Percentiles rank a stretch among this genome's conserved stretches.
Conservation (phyloP, 2,113 vertebrate genomes). For the Acinonyx jubatus region DNA sequence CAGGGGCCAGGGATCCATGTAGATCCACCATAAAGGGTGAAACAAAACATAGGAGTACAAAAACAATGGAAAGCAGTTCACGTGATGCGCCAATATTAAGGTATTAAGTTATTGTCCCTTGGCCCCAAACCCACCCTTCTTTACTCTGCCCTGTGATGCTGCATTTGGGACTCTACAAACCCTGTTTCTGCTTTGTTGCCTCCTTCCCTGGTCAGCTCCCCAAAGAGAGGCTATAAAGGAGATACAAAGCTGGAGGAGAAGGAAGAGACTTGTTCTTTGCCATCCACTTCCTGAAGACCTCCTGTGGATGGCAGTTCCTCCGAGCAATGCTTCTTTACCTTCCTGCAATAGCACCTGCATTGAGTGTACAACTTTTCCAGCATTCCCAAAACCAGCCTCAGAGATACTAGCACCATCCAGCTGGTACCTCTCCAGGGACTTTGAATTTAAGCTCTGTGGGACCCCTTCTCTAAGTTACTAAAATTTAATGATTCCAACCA, state of each 20-base stretch:
- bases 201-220: background rate
- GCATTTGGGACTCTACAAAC: background rate
- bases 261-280: background rate
- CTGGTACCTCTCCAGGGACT: background rate
- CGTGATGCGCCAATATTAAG: background rate
- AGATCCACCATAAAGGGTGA: background rate
- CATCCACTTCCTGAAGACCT: background rate
- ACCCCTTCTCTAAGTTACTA: background rate
- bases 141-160: background rate
- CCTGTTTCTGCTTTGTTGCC: background rate
- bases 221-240: background rate
- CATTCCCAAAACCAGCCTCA: background rate
- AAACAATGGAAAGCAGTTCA: background rate
- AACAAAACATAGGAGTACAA: background rate
- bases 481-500: background rate
- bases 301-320: background rate
- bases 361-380: background rate
- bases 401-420: background rate
- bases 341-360: background rate
- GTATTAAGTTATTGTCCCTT: background rate
- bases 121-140: background rate
- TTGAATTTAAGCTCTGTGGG: background rate
- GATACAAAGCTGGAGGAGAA: background rate
- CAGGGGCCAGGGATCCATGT: background rate
- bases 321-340: background rate